Base-by-base conservation (phyloP, 1,140 invertebrate genomes). In the Sitodiplosis mosellana region DNA sequence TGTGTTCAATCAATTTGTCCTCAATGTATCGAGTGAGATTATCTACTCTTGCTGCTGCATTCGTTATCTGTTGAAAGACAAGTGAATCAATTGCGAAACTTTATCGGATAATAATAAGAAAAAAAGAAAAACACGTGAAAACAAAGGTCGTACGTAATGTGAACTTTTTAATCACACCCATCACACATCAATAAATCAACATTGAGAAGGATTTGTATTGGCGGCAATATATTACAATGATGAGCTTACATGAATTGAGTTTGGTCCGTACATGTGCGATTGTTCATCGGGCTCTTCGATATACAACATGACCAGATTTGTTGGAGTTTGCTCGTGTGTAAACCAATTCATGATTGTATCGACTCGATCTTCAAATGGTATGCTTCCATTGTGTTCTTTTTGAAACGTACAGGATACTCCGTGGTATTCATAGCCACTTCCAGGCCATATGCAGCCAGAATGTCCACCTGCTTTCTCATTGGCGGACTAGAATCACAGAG, bases 231-330 rank as follows among this genome's bases (percentile, higher is more conserved):
- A 27, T 27, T 10, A 27, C 27, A 27, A 27, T 27, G n/a, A n/a
- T n/a, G 10, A 27, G 27, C 22, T 2, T 45, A 45, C 43, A 8
- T 18, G 11, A 27, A 11, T n/a, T n/a, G 61, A 61, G 46, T 61
- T 55, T 7, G 59, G 57, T 0, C 75, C 76, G 50, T 61, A 66
- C 0, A 47, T n/a, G n/a, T 58, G 54, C 78, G 75, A 6, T 64
- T 77, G 49, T 5, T 60, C 57, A 59, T 85, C 83, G 1, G 82
- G 82, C 57, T 84, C 75, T 54, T 83, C 73, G 53, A 83, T 77
- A 56, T 87, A 86, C n/a, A 82, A 34, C 55, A 80, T 67, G 5
- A 81, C 72, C 45, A 83, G 64, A 59, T 78, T 75, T 3, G 73
- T 71, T 21, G 76, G 71, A 44, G 59, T 69, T 14, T 48, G 56